Percentiles rank a stretch among this genome's conserved stretches.
These are phyloP conservation scores for Drosophila melanogaster DNA, from an alignment of 1,140 invertebrate genomes.

Conservation along the genomic window DNA sequence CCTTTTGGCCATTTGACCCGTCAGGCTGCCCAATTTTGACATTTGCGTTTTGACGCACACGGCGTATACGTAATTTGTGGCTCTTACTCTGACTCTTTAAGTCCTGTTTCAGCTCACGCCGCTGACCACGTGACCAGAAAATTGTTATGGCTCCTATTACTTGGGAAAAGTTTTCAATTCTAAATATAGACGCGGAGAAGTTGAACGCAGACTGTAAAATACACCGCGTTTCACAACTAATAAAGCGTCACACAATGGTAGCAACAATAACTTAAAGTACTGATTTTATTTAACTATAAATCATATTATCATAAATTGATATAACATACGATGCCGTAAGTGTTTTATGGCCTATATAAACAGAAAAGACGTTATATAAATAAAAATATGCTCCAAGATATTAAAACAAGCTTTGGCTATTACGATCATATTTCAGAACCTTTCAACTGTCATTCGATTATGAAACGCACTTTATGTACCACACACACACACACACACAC, in stretches of 20 bases:
- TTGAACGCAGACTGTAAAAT: neutral
- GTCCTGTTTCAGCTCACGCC: conserved; percentile 12
- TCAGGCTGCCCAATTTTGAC: conserved; percentile 34
- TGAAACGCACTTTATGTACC: conserved; percentile 33
- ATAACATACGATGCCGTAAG: neutral
- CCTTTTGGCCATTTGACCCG: conserved; percentile 5
- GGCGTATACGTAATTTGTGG: conserved; percentile 72
- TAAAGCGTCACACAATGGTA: neutral
- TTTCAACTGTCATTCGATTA: conserved; percentile 22
- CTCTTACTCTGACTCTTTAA: conserved; percentile 40
- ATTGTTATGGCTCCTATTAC: conserved; percentile 16
- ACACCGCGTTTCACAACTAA: conserved; percentile 12
- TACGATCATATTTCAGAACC: neutral
- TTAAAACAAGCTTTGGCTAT: neutral
- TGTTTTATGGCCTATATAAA: no score
- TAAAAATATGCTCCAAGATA: neutral
- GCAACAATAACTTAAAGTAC: neutral
- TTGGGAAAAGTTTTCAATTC: conserved; percentile 44
- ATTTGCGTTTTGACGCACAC: conserved; percentile 52
- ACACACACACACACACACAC: neutral
- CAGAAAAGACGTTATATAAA: conserved; percentile 1
- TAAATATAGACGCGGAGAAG: conserved; percentile 13
- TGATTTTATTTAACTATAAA: no score
- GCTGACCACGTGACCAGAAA: conserved; percentile 43
- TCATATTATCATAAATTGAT: neutral